Percentiles rank a stretch among this genome's conserved stretches.
Conservation (phyloP, 2,797 vertebrate species). For the Sebastolobus alascanus region DNA sequence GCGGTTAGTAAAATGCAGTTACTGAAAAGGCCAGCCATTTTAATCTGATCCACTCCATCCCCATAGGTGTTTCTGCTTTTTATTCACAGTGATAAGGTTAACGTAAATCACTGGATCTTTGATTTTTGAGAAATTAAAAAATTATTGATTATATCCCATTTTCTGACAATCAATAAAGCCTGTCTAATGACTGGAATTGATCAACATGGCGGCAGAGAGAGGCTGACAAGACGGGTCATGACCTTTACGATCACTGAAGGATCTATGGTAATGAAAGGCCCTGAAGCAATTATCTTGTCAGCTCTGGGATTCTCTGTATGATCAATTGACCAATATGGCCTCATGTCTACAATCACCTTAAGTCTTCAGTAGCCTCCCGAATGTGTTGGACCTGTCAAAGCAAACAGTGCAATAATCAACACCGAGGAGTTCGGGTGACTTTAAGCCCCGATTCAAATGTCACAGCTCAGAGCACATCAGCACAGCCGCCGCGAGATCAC, state of each 20-base stretch:
- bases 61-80: background rate
- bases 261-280: slow-evolving; percentile 52
- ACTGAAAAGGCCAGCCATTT: slow-evolving; percentile 9
- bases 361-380: slow-evolving; percentile 15
- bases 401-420: slow-evolving; percentile 41
- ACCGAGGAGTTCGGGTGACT: slow-evolving; percentile 27
- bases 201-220: slow-evolving; percentile 37
- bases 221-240: slow-evolving; percentile 50
- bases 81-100: background rate
- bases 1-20: slow-evolving; percentile 38
- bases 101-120: slow-evolving; percentile 21
- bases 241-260: slow-evolving; percentile 56
- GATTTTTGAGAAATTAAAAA: slow-evolving; percentile 32
- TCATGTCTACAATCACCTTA: slow-evolving; percentile 42
- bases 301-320: slow-evolving; percentile 43
- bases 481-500: background rate
- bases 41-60: background rate
- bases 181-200: slow-evolving; percentile 48
- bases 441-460: slow-evolving; percentile 62
- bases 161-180: slow-evolving; percentile 42
- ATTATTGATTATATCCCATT: slow-evolving; percentile 38
- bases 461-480: slow-evolving; percentile 48
- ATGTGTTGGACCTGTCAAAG: slow-evolving; percentile 20
- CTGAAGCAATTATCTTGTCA: slow-evolving; percentile 66
- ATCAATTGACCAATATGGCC: slow-evolving; percentile 64